phyloP scores from a whole-genome alignment of 92 coral and sea anemone genomes.

The Montipora capitata region DNA sequence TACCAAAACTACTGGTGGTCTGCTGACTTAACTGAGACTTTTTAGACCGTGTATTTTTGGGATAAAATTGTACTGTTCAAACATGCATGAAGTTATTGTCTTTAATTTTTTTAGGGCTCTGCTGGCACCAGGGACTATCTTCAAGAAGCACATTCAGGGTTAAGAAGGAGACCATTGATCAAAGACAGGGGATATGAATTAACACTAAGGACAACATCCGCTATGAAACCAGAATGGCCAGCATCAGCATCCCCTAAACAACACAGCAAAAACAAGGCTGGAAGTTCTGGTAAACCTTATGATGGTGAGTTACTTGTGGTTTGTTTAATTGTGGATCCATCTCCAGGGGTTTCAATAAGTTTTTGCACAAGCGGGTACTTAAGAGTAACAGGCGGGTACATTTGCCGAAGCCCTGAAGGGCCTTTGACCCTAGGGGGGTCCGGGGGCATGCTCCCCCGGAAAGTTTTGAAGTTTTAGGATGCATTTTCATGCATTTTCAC shows the following conservation, averaged over 20 bases:
- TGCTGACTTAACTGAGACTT: too few relatives aligned
- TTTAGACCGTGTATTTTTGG: too few relatives aligned
- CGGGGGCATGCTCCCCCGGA: not conserved
- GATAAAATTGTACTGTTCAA: too few relatives aligned
- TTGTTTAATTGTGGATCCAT: not conserved
- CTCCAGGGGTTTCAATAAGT: constrained; percentile 32
- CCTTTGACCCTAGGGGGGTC: not conserved
- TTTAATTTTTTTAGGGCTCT: not conserved
- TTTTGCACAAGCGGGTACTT: constrained; percentile 50
- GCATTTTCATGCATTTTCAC: constrained; percentile 18
- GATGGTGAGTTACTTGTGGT: constrained; percentile 19
- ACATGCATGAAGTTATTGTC: too few relatives aligned
- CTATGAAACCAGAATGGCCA: not conserved
- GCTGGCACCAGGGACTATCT: not conserved
- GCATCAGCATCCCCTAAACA: not conserved
- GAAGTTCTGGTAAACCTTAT: constrained; percentile 19
- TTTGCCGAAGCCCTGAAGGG: constrained; percentile 4
- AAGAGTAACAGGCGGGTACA: constrained; percentile 38
- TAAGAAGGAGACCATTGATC: constrained; percentile 34
- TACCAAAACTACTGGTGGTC: too few relatives aligned
- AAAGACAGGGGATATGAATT: constrained; percentile 17
- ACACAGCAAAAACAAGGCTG: not conserved
- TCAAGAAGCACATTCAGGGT: constrained; percentile 14
- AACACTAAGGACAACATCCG: not conserved
- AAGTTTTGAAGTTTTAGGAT: constrained; percentile 21